These are phyloP conservation scores for Brotula barbata DNA, from an alignment of 2,797 vertebrate genomes.

Conservation along the genomic window DNA sequence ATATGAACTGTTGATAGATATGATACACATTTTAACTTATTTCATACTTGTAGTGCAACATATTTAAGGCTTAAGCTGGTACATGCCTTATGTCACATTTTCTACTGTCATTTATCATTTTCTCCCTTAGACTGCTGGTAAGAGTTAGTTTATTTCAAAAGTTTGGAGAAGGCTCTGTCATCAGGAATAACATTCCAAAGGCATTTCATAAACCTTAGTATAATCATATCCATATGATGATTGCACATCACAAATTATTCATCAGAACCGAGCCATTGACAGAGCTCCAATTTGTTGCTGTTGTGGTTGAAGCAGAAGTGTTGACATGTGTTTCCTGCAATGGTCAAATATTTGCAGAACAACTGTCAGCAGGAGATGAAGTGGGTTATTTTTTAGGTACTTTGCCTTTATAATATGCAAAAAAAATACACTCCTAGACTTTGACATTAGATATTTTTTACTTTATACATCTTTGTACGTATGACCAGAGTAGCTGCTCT, in stretches of 20 bases:
- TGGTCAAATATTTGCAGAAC: slow-evolving; percentile 43
- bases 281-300: slow-evolving; percentile 6
- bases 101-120: slow-evolving; percentile 20
- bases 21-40: slow-evolving; percentile 90
- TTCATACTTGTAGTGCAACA: slow-evolving; percentile 61
- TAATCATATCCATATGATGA: slow-evolving; percentile 37
- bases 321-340: slow-evolving; percentile 25
- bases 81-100: slow-evolving; percentile 46
- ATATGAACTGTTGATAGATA: slow-evolving; percentile 86
- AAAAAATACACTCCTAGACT: slow-evolving; percentile 65
- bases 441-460: slow-evolving; percentile 51
- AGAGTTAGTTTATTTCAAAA: slow-evolving; percentile 31
- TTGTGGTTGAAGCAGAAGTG: slow-evolving; percentile 11
- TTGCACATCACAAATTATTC: slow-evolving; percentile 38
- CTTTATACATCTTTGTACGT: slow-evolving; percentile 59
- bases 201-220: slow-evolving; percentile 41
- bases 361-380: slow-evolving; percentile 28
- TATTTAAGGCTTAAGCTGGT: slow-evolving; percentile 52
- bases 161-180: background rate
- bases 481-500: slow-evolving; percentile 62
- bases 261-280: slow-evolving; percentile 8
- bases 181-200: slow-evolving; percentile 28
- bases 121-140: slow-evolving; percentile 32
- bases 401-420: slow-evolving; percentile 38
- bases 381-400: slow-evolving; percentile 18